phyloP scores from a whole-genome alignment of 2,888 invertebrate species.

The Ypsolopha sequella region DNA sequence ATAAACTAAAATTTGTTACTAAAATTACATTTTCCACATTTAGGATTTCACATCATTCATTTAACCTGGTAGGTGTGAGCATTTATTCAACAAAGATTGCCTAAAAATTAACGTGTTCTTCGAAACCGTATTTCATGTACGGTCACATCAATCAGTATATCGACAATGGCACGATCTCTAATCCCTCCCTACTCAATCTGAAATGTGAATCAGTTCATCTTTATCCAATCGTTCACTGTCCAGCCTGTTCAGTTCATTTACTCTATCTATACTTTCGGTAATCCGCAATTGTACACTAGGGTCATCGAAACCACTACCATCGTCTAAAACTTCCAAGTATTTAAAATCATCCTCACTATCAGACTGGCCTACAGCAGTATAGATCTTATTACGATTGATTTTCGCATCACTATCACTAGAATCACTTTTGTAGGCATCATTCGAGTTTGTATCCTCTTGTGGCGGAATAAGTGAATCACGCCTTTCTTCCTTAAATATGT shows the following conservation, averaged over 20 bases:
- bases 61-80: too few species aligned
- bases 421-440: constrained; percentile 34
- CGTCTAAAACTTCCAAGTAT: constrained; percentile 53
- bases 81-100: too few species aligned
- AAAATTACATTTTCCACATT: too few species aligned
- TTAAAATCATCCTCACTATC: constrained; percentile 49
- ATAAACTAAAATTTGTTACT: too few species aligned
- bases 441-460: constrained; percentile 18
- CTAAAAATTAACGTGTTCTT: too few species aligned
- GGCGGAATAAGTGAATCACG: constrained; percentile 27
- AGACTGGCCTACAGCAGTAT: constrained; percentile 30
- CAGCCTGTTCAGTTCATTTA: constrained; percentile 21
- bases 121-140: too few species aligned
- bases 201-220: constrained; percentile 19
- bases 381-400: constrained; percentile 17
- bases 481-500: constrained; percentile 28
- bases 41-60: too few species aligned
- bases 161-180: not conserved
- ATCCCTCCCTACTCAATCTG: constrained; percentile 16
- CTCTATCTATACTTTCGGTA: constrained; percentile 14
- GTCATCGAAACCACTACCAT: constrained; percentile 43
- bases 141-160: too few species aligned
- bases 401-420: constrained; percentile 23
- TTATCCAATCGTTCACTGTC: constrained; percentile 18
- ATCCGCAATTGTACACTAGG: not conserved